Conservation (phyloP, 2,797 vertebrate species). For the Falco columbarius region DNA sequence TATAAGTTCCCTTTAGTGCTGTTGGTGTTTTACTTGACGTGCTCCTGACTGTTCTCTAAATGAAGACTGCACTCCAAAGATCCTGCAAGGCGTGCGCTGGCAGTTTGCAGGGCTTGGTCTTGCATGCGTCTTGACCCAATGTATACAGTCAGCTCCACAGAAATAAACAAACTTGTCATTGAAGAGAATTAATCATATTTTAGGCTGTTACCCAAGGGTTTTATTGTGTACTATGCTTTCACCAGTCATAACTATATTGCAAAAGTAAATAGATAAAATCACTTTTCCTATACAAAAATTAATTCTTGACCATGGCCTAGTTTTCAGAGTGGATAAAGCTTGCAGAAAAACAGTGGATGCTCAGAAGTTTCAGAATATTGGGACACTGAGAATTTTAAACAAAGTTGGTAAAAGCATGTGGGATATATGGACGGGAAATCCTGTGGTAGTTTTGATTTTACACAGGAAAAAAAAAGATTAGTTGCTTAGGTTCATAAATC, state of each 20-base stretch:
- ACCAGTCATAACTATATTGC: background rate
- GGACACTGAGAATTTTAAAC: background rate
- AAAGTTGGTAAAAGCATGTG: constrained; percentile 34
- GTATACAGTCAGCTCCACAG: background rate
- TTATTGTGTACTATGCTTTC: background rate
- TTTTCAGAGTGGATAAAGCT: background rate
- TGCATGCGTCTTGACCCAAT: background rate
- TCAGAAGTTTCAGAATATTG: background rate
- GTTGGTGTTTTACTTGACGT: constrained; percentile 19
- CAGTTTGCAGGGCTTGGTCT: background rate
- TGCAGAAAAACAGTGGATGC: background rate
- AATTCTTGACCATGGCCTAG: background rate
- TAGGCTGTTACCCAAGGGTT: constrained; percentile 27
- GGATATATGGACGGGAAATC: constrained; percentile 43
- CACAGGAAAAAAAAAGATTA: background rate
- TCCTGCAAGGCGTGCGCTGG: background rate
- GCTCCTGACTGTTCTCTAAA: background rate
- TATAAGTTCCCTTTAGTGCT: constrained; percentile 33
- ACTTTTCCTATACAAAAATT: background rate
- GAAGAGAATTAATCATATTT: constrained; percentile 50
- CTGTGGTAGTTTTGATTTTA: constrained; percentile 55
- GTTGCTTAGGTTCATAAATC: constrained; percentile 52
- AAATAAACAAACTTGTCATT: constrained; percentile 18
- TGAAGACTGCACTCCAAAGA: background rate
- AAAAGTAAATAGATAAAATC: background rate